Base-by-base conservation (phyloP, 2,888 invertebrate species). In the Orthosia incerta region DNA sequence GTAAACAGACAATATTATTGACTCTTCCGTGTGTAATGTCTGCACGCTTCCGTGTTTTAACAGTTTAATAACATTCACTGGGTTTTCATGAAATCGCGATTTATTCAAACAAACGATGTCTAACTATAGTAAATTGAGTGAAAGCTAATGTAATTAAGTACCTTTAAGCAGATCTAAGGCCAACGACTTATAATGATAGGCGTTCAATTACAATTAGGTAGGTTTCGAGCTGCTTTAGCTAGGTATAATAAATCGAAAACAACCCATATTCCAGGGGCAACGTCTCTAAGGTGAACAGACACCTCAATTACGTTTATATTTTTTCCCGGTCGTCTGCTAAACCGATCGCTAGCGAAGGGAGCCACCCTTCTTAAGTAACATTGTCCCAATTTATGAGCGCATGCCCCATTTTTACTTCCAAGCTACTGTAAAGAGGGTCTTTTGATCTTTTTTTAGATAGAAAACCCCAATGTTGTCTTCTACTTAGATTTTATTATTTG, bases 361-460 rank as follows among this genome's bases (percentile, higher is more conserved):
- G 75, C 73, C 84, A 72, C 86, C 83, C 86, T 83, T 70, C 76
- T 83, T 79, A 85, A 83, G 83, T 85, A 85, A 83, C 86, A 76
- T 76, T 79, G 76, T 75, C 71, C 83, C 74, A 83, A 79, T 85
- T 85, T 76, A 85, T 76, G 64, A 82, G 70, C 79, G 62, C 76
- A 62, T 79, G 83, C 59, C 73, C 76, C 61, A 74, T 79, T 76
- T 78, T 68, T 68, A 63, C 61, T 70, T 78, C 18, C 46, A 60
- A 73, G 67, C 66, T 71, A 69, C 67, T 53, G 53, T 69, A 45
- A 23, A 60, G 26, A 55, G 26, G 48, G 57, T 59, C 67, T 56
- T 73, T 48, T 78, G 53, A 71, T 64, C 59, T 78, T 83, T 57
- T 66, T 78, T 56, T 56, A 51, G 31, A 65, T 55, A 18, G 13